Conservation (phyloP, 1,140 invertebrate species). For the Nephila pilipes region DNA sequence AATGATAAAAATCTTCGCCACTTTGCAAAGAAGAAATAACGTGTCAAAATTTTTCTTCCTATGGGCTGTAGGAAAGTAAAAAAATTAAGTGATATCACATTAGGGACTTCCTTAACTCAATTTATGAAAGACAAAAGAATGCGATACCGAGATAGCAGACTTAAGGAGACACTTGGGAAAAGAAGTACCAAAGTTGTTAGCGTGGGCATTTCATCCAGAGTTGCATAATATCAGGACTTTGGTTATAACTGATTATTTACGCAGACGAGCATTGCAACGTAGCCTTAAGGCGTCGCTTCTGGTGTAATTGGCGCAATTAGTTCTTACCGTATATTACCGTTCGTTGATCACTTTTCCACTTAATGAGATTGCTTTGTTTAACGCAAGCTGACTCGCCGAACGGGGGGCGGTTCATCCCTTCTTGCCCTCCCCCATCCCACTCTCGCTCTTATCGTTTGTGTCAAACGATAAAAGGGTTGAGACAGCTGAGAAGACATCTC, state of each 20-base stretch:
- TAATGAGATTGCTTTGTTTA: constrained; percentile 70
- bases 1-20: neutral
- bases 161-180: constrained; percentile 49
- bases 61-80: neutral
- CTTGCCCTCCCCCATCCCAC: neutral
- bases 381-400: constrained; percentile 54
- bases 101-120: constrained; percentile 40
- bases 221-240: constrained; percentile 34
- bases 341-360: constrained; percentile 53
- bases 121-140: constrained; percentile 43
- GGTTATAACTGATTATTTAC: constrained; percentile 55
- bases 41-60: neutral
- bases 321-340: neutral
- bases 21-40: neutral
- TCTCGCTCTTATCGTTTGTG: neutral
- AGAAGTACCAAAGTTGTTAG: constrained; percentile 39
- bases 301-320: constrained; percentile 56
- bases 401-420: neutral
- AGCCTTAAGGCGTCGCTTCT: constrained; percentile 15
- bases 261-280: neutral
- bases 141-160: constrained; percentile 27
- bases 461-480: constrained; percentile 47
- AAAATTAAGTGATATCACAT: constrained; percentile 18
- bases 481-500: constrained; percentile 28
- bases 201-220: constrained; percentile 7